Evolutionary conservation across 2,797 vertebrate genomes (phyloP).

Genomic region (Gymnoscopelus braueri): DNA sequence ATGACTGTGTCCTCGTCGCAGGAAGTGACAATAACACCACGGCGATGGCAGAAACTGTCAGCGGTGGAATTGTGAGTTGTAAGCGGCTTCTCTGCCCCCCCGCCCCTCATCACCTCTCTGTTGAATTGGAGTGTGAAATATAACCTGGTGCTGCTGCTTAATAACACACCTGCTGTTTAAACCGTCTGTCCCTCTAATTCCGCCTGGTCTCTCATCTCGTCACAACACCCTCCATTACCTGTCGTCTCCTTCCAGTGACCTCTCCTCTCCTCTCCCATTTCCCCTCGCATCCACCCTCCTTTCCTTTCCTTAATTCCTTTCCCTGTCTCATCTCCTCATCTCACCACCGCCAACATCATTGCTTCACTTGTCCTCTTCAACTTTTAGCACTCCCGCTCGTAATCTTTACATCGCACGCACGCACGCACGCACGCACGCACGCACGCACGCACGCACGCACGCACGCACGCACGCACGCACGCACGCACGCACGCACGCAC

Average conservation of each 20-base stretch:
- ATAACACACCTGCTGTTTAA: constrained; percentile 74
- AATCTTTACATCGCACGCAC: no score
- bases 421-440: neutral
- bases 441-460: neutral
- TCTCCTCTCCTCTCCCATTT: neutral
- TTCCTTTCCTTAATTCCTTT: neutral
- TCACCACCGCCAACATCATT: neutral
- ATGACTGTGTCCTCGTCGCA: constrained; percentile 21
- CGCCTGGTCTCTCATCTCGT: constrained; percentile 7
- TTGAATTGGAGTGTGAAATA: constrained; percentile 67
- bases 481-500: neutral
- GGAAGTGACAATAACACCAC: constrained; percentile 8
- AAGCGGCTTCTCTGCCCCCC: neutral
- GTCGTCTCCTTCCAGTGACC: constrained; percentile 4
- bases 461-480: constrained; percentile 1
- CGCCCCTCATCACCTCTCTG: constrained; percentile 27
- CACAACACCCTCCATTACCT: constrained; percentile 3
- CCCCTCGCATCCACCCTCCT: neutral
- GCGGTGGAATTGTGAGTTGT: constrained; percentile 32
- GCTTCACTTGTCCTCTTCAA: no score
- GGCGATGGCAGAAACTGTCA: constrained; percentile 17
- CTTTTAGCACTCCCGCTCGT: no score
- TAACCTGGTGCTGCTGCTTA: constrained; percentile 56
- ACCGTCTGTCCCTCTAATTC: constrained; percentile 66
- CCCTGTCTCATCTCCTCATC: neutral